phyloP scores from a whole-genome alignment of 2,113 vertebrate genomes.

The Cyprinodon variegatus region DNA sequence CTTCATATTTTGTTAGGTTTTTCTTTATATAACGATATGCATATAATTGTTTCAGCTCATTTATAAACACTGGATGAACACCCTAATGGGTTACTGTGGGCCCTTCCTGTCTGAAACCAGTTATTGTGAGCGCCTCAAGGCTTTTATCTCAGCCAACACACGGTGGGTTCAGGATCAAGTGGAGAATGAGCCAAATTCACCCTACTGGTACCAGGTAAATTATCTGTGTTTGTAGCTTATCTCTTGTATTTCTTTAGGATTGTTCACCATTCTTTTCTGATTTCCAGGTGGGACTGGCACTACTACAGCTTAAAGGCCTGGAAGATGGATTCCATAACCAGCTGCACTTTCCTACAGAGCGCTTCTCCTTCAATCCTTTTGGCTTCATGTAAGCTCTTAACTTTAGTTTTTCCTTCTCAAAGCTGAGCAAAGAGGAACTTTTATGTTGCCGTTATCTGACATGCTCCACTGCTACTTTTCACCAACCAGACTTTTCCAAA shows the following conservation, averaged over 20 bases:
- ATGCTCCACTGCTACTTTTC: not conserved
- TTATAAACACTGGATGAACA: conserved; percentile 98
- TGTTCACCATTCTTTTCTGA: conserved; percentile 3
- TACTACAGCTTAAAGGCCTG: conserved; percentile 93
- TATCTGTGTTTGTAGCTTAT: not conserved
- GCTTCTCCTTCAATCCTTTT: conserved; percentile 84
- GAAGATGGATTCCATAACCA: conserved; percentile 88
- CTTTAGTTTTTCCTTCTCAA: not conserved
- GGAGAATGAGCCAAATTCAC: conserved; percentile 48
- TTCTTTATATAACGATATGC: not conserved
- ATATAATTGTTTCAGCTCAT: conserved; percentile 82
- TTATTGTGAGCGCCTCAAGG: conserved; percentile 89
- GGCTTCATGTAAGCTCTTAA: conserved; percentile 89
- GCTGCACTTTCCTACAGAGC: conserved; percentile 78
- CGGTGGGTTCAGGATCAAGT: conserved; percentile 88
- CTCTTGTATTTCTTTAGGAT: not conserved
- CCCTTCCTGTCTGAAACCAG: conserved; percentile 80
- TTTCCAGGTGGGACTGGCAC: conserved; percentile 84
- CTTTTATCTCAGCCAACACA: conserved; percentile 86
- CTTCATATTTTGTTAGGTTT: not conserved
- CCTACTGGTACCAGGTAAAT: conserved; percentile 94
- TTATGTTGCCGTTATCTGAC: not conserved
- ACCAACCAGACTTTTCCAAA: conserved; percentile 85
- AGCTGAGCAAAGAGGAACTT: not conserved
- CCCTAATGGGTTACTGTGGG: conserved; percentile 89